Conservation (phyloP, 2,888 invertebrate genomes). For the Heliconius erato region DNA sequence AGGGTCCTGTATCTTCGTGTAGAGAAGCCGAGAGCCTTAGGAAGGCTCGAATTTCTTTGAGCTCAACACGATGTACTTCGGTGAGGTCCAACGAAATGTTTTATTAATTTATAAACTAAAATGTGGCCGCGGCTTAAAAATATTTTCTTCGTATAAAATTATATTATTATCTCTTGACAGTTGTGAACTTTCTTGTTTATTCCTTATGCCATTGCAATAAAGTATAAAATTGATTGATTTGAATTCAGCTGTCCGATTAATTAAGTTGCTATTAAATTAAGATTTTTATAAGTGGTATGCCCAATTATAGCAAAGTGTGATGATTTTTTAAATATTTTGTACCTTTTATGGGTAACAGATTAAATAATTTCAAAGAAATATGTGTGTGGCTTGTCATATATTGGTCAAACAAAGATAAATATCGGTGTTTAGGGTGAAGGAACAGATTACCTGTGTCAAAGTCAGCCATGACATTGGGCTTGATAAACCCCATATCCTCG, state of each 20-base stretch:
- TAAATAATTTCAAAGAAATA: too few relatives aligned
- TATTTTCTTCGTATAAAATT: conserved; percentile 19
- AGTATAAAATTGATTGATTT: neutral
- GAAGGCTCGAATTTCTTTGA: neutral
- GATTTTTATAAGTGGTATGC: neutral
- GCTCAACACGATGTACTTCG: neutral
- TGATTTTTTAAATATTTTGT: neutral
- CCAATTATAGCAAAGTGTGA: neutral
- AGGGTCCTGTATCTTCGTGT: too few relatives aligned
- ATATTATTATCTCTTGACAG: conserved; percentile 7
- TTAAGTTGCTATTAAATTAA: conserved; percentile 13
- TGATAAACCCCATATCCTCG: too few relatives aligned
- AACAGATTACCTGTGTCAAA: too few relatives aligned
- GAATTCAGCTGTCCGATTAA: neutral
- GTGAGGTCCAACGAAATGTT: conserved; percentile 5
- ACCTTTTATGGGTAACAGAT: neutral
- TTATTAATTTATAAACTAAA: conserved; percentile 17
- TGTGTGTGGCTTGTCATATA: too few relatives aligned
- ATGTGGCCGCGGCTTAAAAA: neutral
- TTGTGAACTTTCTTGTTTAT: neutral
- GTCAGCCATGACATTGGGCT: too few relatives aligned
- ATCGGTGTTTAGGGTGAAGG: too few relatives aligned
- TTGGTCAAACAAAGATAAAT: too few relatives aligned
- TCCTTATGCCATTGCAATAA: neutral
- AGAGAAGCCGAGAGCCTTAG: neutral